These are phyloP conservation scores for Canis aureus DNA, from an alignment of 2,113 vertebrate genomes.

Conservation along the genomic window DNA sequence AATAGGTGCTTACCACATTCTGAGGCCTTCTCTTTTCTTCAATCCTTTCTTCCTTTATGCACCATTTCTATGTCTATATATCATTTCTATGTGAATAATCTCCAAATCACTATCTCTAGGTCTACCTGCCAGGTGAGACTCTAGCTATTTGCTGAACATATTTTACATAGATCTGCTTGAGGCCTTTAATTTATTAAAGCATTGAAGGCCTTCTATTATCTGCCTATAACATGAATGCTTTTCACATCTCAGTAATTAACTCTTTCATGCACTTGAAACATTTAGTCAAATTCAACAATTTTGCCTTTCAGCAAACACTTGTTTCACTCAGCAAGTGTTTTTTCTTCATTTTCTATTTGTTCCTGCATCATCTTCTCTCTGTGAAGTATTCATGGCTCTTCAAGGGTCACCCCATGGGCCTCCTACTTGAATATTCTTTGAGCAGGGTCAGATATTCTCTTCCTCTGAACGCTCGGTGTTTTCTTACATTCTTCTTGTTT, in stretches of 20 bases:
- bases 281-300: background rate
- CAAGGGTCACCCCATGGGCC: background rate
- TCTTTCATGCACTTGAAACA: background rate
- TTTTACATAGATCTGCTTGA: background rate
- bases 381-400: background rate
- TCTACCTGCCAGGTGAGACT: background rate
- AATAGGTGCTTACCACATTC: background rate
- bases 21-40: background rate
- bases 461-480: background rate
- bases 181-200: background rate
- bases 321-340: background rate
- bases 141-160: background rate
- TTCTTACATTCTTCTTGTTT: background rate
- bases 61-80: background rate
- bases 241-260: background rate
- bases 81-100: background rate
- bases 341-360: background rate
- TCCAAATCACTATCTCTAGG: background rate
- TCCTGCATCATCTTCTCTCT: background rate
- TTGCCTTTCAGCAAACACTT: background rate
- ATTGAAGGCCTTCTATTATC: background rate
- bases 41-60: background rate
- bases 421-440: background rate
- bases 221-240: background rate
- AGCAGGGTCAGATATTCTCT: background rate